Percentiles rank a stretch among this genome's conserved stretches.
Evolutionary conservation across 2,797 vertebrate species (phyloP).

Genomic region (Tadarida brasiliensis): DNA sequence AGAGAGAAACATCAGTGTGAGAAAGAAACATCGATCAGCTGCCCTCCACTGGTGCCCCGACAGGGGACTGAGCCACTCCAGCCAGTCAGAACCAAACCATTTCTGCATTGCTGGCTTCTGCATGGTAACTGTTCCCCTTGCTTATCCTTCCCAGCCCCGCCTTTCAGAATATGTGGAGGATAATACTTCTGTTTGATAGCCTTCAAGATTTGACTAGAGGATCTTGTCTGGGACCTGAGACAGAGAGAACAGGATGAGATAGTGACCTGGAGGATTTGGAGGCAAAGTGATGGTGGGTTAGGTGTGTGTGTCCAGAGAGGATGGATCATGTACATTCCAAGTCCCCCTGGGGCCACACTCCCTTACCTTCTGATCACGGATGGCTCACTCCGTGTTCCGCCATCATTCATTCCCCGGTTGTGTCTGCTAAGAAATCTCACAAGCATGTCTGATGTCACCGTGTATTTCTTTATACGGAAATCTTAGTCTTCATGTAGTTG

Average conservation of each 20-base stretch:
- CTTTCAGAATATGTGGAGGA: neutral
- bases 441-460: neutral
- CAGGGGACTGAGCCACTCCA: too few relatives aligned
- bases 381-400: neutral
- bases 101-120: neutral
- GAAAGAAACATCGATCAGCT: too few relatives aligned
- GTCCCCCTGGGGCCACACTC: neutral
- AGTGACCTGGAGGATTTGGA: neutral
- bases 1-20: too few relatives aligned
- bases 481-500: neutral
- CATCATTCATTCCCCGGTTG: neutral
- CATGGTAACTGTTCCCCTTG: neutral
- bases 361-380: neutral
- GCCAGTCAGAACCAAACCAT: neutral
- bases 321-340: neutral
- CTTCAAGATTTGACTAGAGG: neutral
- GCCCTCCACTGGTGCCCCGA: too few relatives aligned
- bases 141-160: neutral
- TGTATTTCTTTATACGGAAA: neutral
- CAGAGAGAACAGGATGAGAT: neutral
- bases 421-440: neutral
- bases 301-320: constrained; percentile 16
- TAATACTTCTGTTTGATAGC: neutral
- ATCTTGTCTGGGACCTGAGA: neutral
- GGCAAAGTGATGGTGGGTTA: neutral